These are phyloP conservation scores for Calliphora vomitoria DNA, from an alignment of 2,888 invertebrate genomes.

Conservation along the genomic window DNA sequence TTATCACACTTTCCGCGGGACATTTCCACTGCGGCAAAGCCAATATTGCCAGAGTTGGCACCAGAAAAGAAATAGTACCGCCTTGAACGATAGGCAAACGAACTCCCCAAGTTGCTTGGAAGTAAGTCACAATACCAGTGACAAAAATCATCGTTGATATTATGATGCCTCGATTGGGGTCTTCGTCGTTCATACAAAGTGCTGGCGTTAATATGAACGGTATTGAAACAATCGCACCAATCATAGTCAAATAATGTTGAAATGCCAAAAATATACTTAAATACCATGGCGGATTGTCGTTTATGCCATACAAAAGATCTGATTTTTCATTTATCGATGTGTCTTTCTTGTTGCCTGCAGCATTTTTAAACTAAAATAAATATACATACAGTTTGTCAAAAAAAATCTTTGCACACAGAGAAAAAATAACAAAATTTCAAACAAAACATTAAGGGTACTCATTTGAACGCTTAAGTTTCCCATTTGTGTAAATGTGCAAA, in stretches of 20 bases:
- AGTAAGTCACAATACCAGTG: constrained; percentile 90
- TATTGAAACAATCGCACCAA: constrained; percentile 92
- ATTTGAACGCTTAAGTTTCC: too few species aligned
- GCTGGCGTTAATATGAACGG: constrained; percentile 92
- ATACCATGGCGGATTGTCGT: constrained; percentile 93
- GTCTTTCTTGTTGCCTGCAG: background rate
- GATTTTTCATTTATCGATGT: constrained; percentile 77
- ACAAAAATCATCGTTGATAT: constrained; percentile 93
- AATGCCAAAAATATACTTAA: constrained; percentile 92
- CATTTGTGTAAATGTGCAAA: too few species aligned
- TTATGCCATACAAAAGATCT: constrained; percentile 88
- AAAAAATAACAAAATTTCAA: too few species aligned
- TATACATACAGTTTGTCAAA: background rate
- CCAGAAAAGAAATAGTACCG: constrained; percentile 92
- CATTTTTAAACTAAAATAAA: background rate
- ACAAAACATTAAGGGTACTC: too few species aligned
- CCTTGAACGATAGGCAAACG: constrained; percentile 91
- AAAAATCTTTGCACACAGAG: too few species aligned
- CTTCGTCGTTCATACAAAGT: constrained; percentile 91
- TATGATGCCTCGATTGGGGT: constrained; percentile 90
- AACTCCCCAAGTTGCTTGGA: constrained; percentile 91
- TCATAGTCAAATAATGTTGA: constrained; percentile 94
- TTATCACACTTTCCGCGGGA: constrained; percentile 86
- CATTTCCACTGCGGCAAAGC: constrained; percentile 90
- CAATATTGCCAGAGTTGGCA: constrained; percentile 91